Evolutionary conservation across 2,797 vertebrate species (phyloP).

Genomic region (Myotis findleyi): DNA sequence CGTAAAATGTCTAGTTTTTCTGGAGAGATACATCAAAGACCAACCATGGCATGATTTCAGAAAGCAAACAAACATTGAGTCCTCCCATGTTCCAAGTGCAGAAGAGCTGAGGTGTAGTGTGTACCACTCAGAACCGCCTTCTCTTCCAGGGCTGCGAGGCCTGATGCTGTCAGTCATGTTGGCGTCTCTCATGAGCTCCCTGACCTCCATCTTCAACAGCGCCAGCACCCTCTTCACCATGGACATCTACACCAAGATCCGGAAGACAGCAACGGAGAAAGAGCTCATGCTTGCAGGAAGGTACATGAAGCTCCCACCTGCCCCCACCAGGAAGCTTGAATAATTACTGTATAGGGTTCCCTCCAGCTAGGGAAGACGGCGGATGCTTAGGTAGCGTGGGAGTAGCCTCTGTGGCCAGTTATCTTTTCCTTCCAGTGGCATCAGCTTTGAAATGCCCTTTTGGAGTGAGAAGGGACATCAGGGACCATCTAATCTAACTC

Average conservation of each 20-base stretch:
- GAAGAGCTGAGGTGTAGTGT: not conserved
- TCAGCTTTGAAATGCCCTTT: not conserved
- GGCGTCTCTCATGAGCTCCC: conserved; percentile 98
- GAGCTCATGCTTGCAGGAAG: conserved; percentile 89
- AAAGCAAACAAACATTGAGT: not conserved
- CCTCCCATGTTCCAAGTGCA: not conserved
- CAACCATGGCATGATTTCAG: not conserved
- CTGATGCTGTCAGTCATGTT: conserved; percentile 98
- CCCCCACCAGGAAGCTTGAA: not conserved
- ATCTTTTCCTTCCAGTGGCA: not conserved
- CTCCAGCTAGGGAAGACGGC: not conserved
- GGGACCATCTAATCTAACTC: not conserved
- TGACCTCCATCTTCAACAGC: conserved; percentile 98
- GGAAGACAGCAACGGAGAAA: conserved; percentile 88
- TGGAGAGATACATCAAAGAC: not conserved
- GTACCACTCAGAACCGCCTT: conserved; percentile 1
- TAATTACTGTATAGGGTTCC: not conserved
- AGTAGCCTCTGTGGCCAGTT: not conserved
- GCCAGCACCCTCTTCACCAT: conserved; percentile 97
- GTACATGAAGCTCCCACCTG: conserved; percentile 6
- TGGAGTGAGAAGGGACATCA: not conserved
- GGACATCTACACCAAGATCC: conserved; percentile 96
- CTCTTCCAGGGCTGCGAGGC: conserved; percentile 92
- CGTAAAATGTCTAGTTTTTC: not conserved
- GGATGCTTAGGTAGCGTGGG: not conserved